Percentiles rank a stretch among this genome's conserved stretches.
These are phyloP conservation scores for Drosophila nigricruria DNA, from an alignment of 2,888 invertebrate genomes.

Conservation along the genomic window DNA sequence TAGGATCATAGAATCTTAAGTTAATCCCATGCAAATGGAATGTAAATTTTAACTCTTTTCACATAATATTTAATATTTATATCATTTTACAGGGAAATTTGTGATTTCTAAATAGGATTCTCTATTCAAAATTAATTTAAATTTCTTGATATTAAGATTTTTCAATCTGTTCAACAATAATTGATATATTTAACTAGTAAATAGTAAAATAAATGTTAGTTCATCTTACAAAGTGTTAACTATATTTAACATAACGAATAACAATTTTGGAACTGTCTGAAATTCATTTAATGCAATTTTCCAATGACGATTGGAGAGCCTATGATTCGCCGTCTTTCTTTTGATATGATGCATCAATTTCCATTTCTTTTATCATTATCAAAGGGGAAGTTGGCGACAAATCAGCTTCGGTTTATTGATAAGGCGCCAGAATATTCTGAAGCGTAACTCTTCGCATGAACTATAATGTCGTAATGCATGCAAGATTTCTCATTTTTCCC, in stretches of 20 bases:
- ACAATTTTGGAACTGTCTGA: background rate
- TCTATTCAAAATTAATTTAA: too few relatives aligned
- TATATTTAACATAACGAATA: background rate
- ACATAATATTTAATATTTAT: background rate
- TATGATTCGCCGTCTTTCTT: background rate
- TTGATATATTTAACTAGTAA: background rate
- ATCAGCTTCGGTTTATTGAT: constrained; percentile 21
- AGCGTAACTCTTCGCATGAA: constrained; percentile 20
- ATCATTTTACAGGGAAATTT: background rate
- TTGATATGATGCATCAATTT: constrained; percentile 16
- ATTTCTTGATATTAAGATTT: too few relatives aligned
- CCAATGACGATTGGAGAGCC: background rate
- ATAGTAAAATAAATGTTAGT: too few relatives aligned
- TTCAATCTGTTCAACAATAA: too few relatives aligned
- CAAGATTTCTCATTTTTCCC: background rate
- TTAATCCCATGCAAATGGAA: background rate
- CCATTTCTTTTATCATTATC: constrained; percentile 15
- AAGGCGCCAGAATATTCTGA: constrained; percentile 13
- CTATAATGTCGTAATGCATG: constrained; percentile 12
- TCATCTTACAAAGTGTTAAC: too few relatives aligned
- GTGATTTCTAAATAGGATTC: too few relatives aligned
- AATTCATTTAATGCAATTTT: background rate
- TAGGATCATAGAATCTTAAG: background rate
- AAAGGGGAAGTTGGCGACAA: constrained; percentile 20
- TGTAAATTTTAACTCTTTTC: too few relatives aligned